Base-by-base conservation (phyloP, 2,888 invertebrate genomes). In the Troilus luridus region DNA sequence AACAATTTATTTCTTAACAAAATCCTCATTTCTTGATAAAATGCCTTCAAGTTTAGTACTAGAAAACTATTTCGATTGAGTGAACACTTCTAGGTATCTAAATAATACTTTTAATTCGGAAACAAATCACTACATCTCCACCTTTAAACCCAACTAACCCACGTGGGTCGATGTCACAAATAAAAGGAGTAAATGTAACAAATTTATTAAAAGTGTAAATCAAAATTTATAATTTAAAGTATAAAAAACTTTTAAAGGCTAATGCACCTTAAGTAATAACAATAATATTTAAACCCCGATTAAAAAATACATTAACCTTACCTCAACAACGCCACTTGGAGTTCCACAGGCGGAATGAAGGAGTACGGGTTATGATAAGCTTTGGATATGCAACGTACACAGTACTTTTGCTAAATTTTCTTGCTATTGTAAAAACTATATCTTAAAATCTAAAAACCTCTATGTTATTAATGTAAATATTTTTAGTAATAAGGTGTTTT, bases 281-380 rank as follows among this genome's bases (percentile, higher is more conserved):
- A 67, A 24, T 12, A 67, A 24, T 41, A 41, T 14, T 1, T 17
- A 24, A 27, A 24, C 8, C 17, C 12, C 6, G 8, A 41, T 41
- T 77, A 10, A 27, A 27, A 27, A 56, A 41, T 54, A 41, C 41
- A 62, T 60, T 88, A 60, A 88, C 41, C 64, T 88, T 64, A 88
- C 60, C 7, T 41, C 24, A 90, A 90, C 90, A 90, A 90, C 72
- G 90, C 90, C 90, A 90, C 85, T 88, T 21, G 90, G 90, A 88
- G 90, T 24, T 90, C 88, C 90, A 59, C 59, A 27, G 19, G 19
- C 54, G 90, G 90, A 90, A 90, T 90, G 90, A 21, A 27, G 0
- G 90, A 89, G n/a, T 24, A 41, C 3, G 12, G 27, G 14, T 27
- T 72, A 0, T 0, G 5, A 10, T 24, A 27, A 14, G n/a, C 12